A percentile compares a stretch with the other conserved stretches of the same genome.
These are phyloP conservation scores for Panagrolaimus sp. DNA, from an alignment of 1,140 invertebrate genomes.

Conservation along the genomic window DNA sequence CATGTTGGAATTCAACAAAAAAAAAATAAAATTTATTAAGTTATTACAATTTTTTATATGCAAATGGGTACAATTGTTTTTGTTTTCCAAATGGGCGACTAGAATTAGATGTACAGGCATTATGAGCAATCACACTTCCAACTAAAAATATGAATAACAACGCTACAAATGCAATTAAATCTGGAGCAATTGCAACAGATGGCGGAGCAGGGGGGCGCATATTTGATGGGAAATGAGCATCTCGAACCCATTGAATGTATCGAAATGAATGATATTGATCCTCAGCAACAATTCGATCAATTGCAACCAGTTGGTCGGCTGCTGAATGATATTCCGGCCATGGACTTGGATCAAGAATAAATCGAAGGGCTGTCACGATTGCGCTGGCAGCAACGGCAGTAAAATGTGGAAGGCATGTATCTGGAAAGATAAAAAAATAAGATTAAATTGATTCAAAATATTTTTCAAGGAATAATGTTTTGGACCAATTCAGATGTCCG, in stretches of 20 bases:
- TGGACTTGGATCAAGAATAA: not conserved
- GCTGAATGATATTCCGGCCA: conserved; percentile 7
- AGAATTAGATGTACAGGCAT: conserved; percentile 5
- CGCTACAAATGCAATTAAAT: conserved; percentile 11
- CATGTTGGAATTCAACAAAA: no score
- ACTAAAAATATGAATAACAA: conserved; percentile 5
- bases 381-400: not conserved
- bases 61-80: conserved; percentile 2
- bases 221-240: not conserved
- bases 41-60: conserved; percentile 5
- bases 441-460: no score
- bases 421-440: no score
- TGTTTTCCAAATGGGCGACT: not conserved
- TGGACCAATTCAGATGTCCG: no score
- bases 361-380: not conserved
- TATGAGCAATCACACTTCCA: conserved; percentile 12
- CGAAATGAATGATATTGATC: not conserved
- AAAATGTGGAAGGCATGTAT: not conserved
- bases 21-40: not conserved
- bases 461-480: no score
- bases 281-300: conserved; percentile 7
- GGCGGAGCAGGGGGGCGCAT: not conserved
- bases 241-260: conserved; percentile 3
- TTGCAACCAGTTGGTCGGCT: not conserved
- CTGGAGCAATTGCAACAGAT: not conserved